A percentile compares a stretch with the other conserved stretches of the same genome.
These are phyloP conservation scores for Astreopora myriophthalma DNA, from an alignment of 64 coral and sea anemone genomes.

Conservation along the genomic window DNA sequence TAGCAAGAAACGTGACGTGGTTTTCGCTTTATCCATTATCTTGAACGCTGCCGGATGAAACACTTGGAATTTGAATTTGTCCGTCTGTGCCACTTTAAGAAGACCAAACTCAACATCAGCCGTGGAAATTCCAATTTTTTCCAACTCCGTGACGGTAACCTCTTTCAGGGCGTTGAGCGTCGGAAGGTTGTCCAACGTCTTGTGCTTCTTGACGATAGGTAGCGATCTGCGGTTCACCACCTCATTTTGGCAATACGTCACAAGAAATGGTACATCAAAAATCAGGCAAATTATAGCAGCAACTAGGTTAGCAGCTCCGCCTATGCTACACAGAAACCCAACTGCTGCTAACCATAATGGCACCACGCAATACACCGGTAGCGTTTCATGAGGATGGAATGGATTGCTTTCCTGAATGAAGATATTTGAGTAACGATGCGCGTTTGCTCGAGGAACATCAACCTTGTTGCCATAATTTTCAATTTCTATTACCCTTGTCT, in stretches of 20 bases:
- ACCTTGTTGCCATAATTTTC: not conserved
- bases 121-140: not conserved
- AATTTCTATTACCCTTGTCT: not conserved
- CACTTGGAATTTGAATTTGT: not conserved
- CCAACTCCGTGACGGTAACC: not conserved
- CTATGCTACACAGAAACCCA: not conserved
- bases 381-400: not conserved
- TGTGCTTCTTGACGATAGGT: conserved; percentile 18
- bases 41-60: not conserved
- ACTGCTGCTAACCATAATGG: not conserved
- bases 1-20: not conserved
- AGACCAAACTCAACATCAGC: not conserved
- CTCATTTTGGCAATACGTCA: not conserved
- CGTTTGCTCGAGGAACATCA: not conserved
- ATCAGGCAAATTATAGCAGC: not conserved
- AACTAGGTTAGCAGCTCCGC: not conserved
- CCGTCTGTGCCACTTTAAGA: not conserved
- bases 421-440: conserved; percentile 5
- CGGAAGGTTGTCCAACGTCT: not conserved
- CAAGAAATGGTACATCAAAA: not conserved
- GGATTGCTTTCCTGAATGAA: conserved; percentile 6
- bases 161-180: conserved; percentile 8
- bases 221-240: not conserved
- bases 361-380: not conserved
- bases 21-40: conserved; percentile 18